These are phyloP conservation scores for Pimpla rufipes DNA, from an alignment of 2,888 invertebrate species.

Conservation along the genomic window DNA sequence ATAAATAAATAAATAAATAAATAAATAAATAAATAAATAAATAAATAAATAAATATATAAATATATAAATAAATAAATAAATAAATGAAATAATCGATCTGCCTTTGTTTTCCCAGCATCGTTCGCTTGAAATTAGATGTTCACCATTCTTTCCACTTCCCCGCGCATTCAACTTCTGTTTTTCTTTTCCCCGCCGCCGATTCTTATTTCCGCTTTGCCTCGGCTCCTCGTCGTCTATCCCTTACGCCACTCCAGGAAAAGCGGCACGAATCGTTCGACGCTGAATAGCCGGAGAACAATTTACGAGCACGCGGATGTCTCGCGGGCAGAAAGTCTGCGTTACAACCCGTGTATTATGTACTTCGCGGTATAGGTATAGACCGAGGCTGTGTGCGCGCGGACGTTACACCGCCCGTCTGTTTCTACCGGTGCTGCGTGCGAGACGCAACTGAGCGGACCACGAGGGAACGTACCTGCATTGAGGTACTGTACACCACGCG, in stretches of 20 bases:
- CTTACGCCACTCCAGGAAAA: conserved; percentile 38
- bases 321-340: conserved; percentile 60
- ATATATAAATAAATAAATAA: too few relatives aligned
- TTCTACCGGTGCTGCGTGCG: conserved; percentile 56
- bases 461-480: conserved; percentile 2
- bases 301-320: conserved; percentile 68
- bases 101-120: background rate
- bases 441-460: conserved; percentile 39
- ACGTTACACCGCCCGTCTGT: conserved; percentile 50
- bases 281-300: conserved; percentile 57
- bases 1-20: background rate
- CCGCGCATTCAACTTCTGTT: background rate
- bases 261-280: conserved; percentile 36
- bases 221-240: conserved; percentile 10
- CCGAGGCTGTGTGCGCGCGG: conserved; percentile 9
- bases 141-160: background rate
- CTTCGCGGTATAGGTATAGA: background rate
- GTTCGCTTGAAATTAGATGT: background rate
- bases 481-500: background rate
- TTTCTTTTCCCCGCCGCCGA: background rate
- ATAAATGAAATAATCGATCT: too few relatives aligned
- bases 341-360: conserved; percentile 41
- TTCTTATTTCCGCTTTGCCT: conserved; percentile 29
- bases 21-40: background rate
- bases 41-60: too few relatives aligned